Percentiles rank a stretch among this genome's conserved stretches.
phyloP scores from a whole-genome alignment of 2,113 vertebrate genomes.

The Syngnathus typhle region DNA sequence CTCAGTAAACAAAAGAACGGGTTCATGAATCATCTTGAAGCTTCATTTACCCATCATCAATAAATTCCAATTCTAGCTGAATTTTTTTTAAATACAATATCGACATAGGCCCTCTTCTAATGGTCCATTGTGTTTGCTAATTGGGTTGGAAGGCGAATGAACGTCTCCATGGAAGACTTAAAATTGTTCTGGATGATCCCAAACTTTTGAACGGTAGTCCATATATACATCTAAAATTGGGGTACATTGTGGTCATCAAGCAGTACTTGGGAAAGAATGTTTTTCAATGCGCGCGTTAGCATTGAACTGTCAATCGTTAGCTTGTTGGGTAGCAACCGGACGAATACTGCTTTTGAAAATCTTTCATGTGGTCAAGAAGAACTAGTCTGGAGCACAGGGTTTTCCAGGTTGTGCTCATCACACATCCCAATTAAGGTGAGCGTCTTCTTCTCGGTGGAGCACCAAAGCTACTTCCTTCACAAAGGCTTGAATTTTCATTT shows the following conservation, averaged over 20 bases:
- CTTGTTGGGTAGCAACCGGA: slow-evolving; percentile 38
- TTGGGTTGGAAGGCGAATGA: too few relatives aligned
- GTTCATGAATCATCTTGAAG: too few relatives aligned
- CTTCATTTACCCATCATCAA: too few relatives aligned
- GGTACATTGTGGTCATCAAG: not conserved
- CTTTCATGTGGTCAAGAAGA: slow-evolving; percentile 34
- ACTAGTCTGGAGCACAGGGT: slow-evolving; percentile 30
- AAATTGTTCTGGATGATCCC: too few relatives aligned
- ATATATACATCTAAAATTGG: not conserved
- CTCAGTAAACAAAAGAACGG: too few relatives aligned
- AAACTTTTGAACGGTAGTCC: too few relatives aligned
- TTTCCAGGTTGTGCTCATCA: slow-evolving; percentile 38
- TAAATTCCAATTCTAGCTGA: too few relatives aligned
- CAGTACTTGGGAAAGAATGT: not conserved
- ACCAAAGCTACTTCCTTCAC: slow-evolving; percentile 26
- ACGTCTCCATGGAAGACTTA: too few relatives aligned
- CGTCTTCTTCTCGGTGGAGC: slow-evolving; percentile 29
- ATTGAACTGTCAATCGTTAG: not conserved
- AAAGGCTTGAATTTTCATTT: slow-evolving; percentile 53
- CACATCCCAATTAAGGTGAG: slow-evolving; percentile 49
- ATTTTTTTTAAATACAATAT: too few relatives aligned
- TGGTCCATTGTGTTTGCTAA: too few relatives aligned
- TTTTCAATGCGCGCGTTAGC: slow-evolving; percentile 5
- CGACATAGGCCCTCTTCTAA: too few relatives aligned
- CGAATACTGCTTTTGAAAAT: slow-evolving; percentile 29